Evolutionary conservation across 2,888 invertebrate genomes (phyloP).

Genomic region (Leptinotarsa peninsularis): DNA sequence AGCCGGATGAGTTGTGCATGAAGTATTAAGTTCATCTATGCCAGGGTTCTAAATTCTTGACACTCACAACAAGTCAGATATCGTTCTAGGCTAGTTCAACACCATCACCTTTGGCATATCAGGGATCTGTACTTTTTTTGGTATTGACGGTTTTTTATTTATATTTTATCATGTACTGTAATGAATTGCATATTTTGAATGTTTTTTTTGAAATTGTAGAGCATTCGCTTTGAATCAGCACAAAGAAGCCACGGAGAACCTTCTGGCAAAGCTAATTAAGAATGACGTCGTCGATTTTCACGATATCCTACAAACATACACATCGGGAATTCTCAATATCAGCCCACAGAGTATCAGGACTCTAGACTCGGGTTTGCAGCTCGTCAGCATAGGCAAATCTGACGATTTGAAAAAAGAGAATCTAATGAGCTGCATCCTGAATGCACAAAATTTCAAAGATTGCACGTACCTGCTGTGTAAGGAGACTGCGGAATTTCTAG

Average conservation of each 20-base stretch:
- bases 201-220: slow-evolving; percentile 52
- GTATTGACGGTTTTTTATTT: neutral
- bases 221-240: slow-evolving; percentile 67
- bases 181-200: neutral
- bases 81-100: too few species aligned
- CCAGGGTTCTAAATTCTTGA: too few species aligned
- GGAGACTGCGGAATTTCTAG: slow-evolving; percentile 53
- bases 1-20: too few species aligned
- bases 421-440: slow-evolving; percentile 55
- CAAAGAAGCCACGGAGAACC: slow-evolving; percentile 63
- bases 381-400: slow-evolving; percentile 54
- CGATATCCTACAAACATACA: slow-evolving; percentile 63
- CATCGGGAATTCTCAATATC: slow-evolving; percentile 62
- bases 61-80: too few species aligned
- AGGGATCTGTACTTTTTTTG: too few species aligned
- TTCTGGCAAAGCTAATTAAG: slow-evolving; percentile 64
- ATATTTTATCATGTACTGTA: neutral
- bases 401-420: slow-evolving; percentile 50
- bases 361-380: slow-evolving; percentile 60
- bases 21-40: too few species aligned
- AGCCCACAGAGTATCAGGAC: slow-evolving; percentile 62
- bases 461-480: slow-evolving; percentile 40
- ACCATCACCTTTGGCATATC: too few species aligned
- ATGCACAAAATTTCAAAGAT: slow-evolving; percentile 47
- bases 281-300: slow-evolving; percentile 57